Evolutionary conservation across 1,140 invertebrate species (phyloP), one percentile per base, ranked within the genome.

Genomic region (Antheraea pernyi): DNA sequence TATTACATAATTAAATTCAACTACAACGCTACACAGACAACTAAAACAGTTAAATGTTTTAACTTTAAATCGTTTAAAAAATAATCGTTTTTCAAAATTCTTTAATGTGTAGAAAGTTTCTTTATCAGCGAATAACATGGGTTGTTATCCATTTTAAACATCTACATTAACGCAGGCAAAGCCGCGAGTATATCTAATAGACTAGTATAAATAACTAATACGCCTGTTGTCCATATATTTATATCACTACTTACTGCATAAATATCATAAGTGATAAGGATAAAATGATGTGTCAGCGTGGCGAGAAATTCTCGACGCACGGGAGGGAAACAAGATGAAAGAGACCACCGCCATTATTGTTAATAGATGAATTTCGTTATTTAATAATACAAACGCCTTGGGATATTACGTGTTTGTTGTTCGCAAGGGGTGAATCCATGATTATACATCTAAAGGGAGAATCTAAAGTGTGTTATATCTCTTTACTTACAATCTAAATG

Each of bases 281-380:
- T 72, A 77, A 77, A 72, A 75, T 77, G 68, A 69, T 70, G 67
- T 73, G 73, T 75, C 76, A 75, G 71, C 69, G 37, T 19, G 37
- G 59, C 42, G 18, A 53, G 39, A 59, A 30, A 19, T 9, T 42
- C 11, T 42, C 63, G 16, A 65, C 39, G 63, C 7, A 36, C 53
- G 22, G 65, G 53, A 59, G 16, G 7, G 30, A 67, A 59, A 67
- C 22, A 59, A 67, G n/a, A 53, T 19, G 58, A 59, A 53, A 18
- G 65, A 67, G 11, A n/a, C 48, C 37, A 13, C 46, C 19, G 53
- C 16, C 36, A 59, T 67, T 67, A 67, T 67, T 59, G 53, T 13
- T 67, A 67, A 67, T 67, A 67, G 59, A 67, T 37, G 65, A 67
- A 67, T 59, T 67, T 30, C 22, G 53, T 67, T 67, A 67, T 67